phyloP scores from a whole-genome alignment of 2,113 vertebrate genomes.

The Spermophilus dauricus region DNA sequence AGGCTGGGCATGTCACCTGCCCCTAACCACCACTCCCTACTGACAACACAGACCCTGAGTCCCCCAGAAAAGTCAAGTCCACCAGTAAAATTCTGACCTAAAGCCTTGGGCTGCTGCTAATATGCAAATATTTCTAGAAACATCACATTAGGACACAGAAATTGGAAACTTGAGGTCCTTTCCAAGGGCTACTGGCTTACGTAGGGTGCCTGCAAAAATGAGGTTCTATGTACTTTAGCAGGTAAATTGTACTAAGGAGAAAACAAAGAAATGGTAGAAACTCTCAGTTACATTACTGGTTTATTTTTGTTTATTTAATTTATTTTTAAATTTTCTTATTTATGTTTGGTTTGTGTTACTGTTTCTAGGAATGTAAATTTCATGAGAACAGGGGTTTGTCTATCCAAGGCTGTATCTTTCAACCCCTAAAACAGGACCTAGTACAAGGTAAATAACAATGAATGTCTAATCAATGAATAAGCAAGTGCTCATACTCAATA shows the following conservation, averaged over 20 bases:
- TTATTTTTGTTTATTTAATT: not conserved
- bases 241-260: not conserved
- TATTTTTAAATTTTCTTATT: not conserved
- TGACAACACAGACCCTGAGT: not conserved
- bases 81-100: not conserved
- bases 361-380: not conserved
- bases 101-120: not conserved
- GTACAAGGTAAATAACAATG: not conserved
- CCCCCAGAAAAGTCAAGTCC: not conserved
- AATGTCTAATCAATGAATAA: constrained; percentile 4
- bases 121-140: constrained; percentile 36
- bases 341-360: constrained; percentile 21
- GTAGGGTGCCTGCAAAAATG: not conserved
- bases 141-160: not conserved
- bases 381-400: not conserved
- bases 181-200: not conserved
- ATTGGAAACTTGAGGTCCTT: not conserved
- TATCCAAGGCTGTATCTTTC: not conserved
- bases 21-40: not conserved
- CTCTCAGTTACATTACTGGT: not conserved
- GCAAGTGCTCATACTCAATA: not conserved
- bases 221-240: not conserved
- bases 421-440: not conserved
- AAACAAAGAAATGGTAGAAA: not conserved
- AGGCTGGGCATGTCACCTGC: not conserved